Evolutionary conservation across 35 echinoderm and acorn worm species (phyloP), one percentile per base, ranked within the genome.

Genomic region (Apostichopus californicus): DNA sequence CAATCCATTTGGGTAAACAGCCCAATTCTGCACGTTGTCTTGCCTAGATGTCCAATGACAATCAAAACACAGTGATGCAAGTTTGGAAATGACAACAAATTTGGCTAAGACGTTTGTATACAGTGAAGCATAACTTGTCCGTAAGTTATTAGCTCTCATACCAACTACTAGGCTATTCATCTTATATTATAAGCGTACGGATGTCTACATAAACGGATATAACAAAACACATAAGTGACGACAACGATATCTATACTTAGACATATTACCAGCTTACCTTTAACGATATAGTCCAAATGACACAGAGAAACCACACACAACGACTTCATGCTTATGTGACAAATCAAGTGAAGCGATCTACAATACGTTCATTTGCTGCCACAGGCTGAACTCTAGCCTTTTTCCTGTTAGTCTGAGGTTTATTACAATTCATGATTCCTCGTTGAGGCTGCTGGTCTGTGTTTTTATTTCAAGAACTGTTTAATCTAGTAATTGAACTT

Each of bases 401-500:
- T 75, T 75, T 14, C 71, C 71, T 85, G 55, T 8, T 17, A 85
- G 81, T 59, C 56, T 59, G 25, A 52, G 81, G 57, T 85, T 60
- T 85, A 85, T 85, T 85, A 14, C 81, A 25, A 85, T 85, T 85
- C 81, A 85, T 85, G 81, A 85, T 85, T 85, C 56, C 81, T 85
- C 57, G 55, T 59, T 21, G 5, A 17, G 52, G 80, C 34, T 9
- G 58, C 58, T 9, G 58, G 58, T 85, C 55, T 85, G 81, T 58
- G 55, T 85, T 85, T 17, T 85, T 20, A 22, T 85, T 85, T 85
- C 55, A 85, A 85, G 81, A 85, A 59, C 81, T 85, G 57, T 85
- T 85, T 85, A 85, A 85, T 85, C 56, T 85, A 23, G 81, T 85
- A 85, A 56, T 85, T 85, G 81, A 85, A 85, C 81, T 85, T 85